Percentiles rank a stretch among this genome's conserved stretches.
These are phyloP conservation scores for Dolichoris vasculosae DNA, from an alignment of 1,140 invertebrate genomes.

Conservation along the genomic window DNA sequence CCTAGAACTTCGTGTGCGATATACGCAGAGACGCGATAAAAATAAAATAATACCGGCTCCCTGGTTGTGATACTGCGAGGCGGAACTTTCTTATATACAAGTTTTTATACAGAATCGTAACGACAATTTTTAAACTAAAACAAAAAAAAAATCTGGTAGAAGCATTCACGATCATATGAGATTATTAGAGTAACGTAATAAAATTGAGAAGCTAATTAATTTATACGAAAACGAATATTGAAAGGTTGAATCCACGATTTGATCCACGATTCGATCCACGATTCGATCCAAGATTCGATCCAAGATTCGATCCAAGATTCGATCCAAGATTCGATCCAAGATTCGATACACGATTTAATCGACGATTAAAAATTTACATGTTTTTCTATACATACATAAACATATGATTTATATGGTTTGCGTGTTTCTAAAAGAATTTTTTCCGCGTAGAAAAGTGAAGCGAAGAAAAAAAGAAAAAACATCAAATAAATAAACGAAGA, in stretches of 20 bases:
- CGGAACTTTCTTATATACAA: slow-evolving; percentile 56
- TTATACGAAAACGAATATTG: not conserved
- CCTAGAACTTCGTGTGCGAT: slow-evolving; percentile 42
- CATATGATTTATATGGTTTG: slow-evolving; percentile 15
- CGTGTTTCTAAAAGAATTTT: slow-evolving; percentile 44
- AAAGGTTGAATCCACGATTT: too few relatives aligned
- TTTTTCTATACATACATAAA: not conserved
- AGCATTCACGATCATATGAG: slow-evolving; percentile 43
- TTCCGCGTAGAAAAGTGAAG: not conserved
- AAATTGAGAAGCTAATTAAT: not conserved
- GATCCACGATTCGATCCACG: too few relatives aligned
- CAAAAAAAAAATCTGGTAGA: slow-evolving; percentile 34
- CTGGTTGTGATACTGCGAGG: slow-evolving; percentile 65
- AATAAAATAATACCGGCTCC: slow-evolving; percentile 58
- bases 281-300: too few relatives aligned
- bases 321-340: too few relatives aligned
- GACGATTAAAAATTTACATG: not conserved
- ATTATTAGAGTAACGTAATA: slow-evolving; percentile 28
- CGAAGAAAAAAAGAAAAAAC: not conserved
- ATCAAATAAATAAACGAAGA: slow-evolving; percentile 15
- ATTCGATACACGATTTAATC: too few relatives aligned
- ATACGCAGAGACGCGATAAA: slow-evolving; percentile 22
- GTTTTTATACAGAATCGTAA: slow-evolving; percentile 51
- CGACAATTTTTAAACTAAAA: slow-evolving; percentile 29
- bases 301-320: too few relatives aligned